phyloP scores from a whole-genome alignment of 2,113 vertebrate genomes.

The Otus sunia region DNA sequence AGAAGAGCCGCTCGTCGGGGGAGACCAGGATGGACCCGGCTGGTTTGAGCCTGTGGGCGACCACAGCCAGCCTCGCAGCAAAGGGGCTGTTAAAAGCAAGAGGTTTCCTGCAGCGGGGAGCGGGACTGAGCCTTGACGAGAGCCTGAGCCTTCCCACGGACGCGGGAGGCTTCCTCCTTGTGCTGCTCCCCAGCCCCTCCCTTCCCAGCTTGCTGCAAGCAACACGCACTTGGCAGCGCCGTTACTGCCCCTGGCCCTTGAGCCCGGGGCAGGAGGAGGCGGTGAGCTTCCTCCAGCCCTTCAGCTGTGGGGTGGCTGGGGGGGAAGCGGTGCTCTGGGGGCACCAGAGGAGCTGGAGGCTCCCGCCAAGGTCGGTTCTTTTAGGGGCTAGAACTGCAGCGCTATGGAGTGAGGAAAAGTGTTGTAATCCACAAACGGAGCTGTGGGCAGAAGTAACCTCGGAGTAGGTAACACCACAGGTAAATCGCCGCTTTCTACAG shows the following conservation, averaged over 20 bases:
- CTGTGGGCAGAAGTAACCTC: fast-evolving
- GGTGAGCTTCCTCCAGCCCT: neutral
- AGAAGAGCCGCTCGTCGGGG: fast-evolving
- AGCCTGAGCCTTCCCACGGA: neutral
- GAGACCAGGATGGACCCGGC: neutral
- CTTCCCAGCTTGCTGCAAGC: fast-evolving
- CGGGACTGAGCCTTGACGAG: neutral
- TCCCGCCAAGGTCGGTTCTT: neutral
- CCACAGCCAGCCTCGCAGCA: fast-evolving
- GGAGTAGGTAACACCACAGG: fast-evolving
- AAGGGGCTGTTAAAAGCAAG: neutral
- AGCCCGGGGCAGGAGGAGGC: fast-evolving
- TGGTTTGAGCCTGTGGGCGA: fast-evolving
- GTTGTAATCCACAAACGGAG: neutral
- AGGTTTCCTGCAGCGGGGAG: neutral
- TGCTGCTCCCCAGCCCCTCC: neutral
- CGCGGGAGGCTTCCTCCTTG: neutral
- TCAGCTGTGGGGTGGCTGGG: neutral
- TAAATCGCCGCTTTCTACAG: neutral
- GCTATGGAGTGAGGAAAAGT: neutral
- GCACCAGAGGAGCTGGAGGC: neutral
- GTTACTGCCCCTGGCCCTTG: fast-evolving
- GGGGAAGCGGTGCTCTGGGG: fast-evolving
- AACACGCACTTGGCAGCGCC: fast-evolving
- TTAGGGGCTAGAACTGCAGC: neutral